Evolutionary conservation across 2,797 vertebrate genomes (phyloP), one percentile per base, ranked within the genome.

Genomic region (Stomatorhinus walkeri): DNA sequence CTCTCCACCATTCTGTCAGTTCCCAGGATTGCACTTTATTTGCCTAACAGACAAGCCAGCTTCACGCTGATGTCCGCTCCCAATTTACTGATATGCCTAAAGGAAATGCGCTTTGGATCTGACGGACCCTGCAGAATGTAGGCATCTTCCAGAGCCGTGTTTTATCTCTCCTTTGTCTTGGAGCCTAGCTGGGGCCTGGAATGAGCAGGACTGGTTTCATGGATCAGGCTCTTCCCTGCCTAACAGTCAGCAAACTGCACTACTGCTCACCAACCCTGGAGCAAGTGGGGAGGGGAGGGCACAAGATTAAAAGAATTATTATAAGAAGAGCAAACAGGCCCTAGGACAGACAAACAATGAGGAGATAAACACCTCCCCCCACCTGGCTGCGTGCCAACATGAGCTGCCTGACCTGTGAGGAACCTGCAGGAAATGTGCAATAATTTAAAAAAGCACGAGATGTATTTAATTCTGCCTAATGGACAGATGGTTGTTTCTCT

Each of bases 401-500:
- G 36, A 10, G 72, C 16, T 79, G 19, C 16, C 40, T 79, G 72
- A 79, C 72, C 72, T 79, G 36, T 19, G 36, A 79, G 19, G 36
- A 79, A 79, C 19, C 72, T 79, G 72, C 72, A 79, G 72, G 6
- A 79, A 59, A 79, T 5, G 72, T 9, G 40, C 72, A 79, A 79
- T 40, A 79, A 79, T 79, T 16, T 79, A 43, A 79, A 79, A 79
- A 79, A 43, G 16, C 14, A 43, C 40, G 9, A 79, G 40, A 40
- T 79, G 72, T 72, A 79, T 79, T 43, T 79, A 40, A 79, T 79
- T 79, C 72, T 79, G 72, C 36, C 40, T 79, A 79, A 79, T 43
- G 72, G 72, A 79, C 64, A 86, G 86, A 81, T 89, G 89, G 87
- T 87, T 89, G 72, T 46, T 43, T 79, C 12, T 16, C 36, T 9